phyloP scores from a whole-genome alignment of 2,113 vertebrate genomes.

The Catagonus wagneri region DNA sequence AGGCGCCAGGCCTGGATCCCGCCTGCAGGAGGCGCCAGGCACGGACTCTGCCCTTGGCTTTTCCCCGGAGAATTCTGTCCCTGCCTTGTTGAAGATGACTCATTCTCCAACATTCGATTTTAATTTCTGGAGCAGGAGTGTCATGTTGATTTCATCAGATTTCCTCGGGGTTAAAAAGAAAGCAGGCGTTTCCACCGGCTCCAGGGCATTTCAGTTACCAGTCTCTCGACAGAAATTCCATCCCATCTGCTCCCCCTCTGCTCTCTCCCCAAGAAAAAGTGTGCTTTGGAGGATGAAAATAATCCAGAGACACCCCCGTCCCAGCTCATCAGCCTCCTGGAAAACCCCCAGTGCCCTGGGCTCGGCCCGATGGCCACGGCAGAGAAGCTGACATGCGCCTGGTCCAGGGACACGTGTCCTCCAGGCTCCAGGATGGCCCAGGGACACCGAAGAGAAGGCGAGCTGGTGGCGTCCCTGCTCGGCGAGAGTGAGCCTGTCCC shows the following conservation, averaged over 20 bases:
- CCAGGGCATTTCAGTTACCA: no score
- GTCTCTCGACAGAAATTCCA: not conserved
- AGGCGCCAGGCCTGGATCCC: accelerated
- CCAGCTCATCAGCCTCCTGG: not conserved
- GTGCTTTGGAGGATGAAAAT: accelerated
- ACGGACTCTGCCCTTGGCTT: accelerated
- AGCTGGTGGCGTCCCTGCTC: accelerated
- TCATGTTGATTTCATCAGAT: not conserved
- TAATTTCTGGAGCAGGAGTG: not conserved
- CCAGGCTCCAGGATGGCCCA: not conserved
- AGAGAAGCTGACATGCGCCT: accelerated
- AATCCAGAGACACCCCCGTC: not conserved
- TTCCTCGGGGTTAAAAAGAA: not conserved
- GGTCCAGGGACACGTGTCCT: not conserved
- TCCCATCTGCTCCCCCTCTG: accelerated
- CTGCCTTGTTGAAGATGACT: not conserved
- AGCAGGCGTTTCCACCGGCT: not conserved
- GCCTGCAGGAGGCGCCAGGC: not conserved
- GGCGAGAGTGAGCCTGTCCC: accelerated
- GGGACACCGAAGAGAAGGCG: not conserved
- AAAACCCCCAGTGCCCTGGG: accelerated
- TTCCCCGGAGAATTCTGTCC: accelerated
- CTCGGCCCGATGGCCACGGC: accelerated
- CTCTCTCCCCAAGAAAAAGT: not conserved
- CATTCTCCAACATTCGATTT: not conserved